Percentiles rank a stretch among this genome's conserved stretches.
These are phyloP conservation scores for Neomorphus geoffroyi DNA, from an alignment of 2,797 vertebrate species.

Conservation along the genomic window DNA sequence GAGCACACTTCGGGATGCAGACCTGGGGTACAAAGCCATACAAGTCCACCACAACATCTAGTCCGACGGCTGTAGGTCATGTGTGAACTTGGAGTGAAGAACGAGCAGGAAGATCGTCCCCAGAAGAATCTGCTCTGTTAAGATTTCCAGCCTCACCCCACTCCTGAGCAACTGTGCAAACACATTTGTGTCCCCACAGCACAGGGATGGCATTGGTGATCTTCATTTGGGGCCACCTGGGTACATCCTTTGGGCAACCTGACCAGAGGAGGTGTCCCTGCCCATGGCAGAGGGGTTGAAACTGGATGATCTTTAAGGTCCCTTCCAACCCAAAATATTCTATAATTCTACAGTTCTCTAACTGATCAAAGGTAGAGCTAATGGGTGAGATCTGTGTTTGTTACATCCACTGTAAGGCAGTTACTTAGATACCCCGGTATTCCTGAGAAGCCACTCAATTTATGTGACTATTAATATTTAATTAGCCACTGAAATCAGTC, in stretches of 20 bases:
- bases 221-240: accelerated
- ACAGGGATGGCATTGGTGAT: accelerated
- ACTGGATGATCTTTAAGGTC: too few relatives aligned
- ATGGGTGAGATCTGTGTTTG: accelerated
- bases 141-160: neutral
- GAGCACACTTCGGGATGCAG: neutral
- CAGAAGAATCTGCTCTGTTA: neutral
- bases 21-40: neutral
- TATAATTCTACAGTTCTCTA: too few relatives aligned
- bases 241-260: too few relatives aligned
- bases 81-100: neutral
- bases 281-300: too few relatives aligned
- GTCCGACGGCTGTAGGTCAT: neutral
- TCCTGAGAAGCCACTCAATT: neutral
- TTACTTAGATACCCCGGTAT: accelerated
- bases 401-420: neutral
- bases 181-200: neutral
- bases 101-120: neutral
- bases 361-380: neutral
- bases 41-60: neutral
- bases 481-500: neutral
- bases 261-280: too few relatives aligned
- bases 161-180: neutral
- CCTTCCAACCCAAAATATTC: too few relatives aligned
- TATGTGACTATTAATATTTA: neutral